Base-by-base conservation (phyloP, 2,888 invertebrate genomes). In the Orthosia incerta region DNA sequence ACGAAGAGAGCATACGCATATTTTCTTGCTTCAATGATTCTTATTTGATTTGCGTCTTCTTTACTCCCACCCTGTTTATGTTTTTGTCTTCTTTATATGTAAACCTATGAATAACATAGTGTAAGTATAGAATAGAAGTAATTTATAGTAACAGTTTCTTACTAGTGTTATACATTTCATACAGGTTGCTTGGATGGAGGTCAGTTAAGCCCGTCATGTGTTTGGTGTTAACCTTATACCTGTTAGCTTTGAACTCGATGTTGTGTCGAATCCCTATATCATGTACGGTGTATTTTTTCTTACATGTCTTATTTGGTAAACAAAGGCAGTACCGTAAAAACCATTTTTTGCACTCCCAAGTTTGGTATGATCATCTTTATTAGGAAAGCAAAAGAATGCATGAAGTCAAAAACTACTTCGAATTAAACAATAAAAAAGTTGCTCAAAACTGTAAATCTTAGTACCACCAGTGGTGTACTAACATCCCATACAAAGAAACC, bases 121-220 rank as follows among this genome's bases (percentile, higher is more conserved):
- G 51, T 79, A 83, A 80, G 39, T 31, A 60, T 72, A 93, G 91
- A 64, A 61, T 79, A 71, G 70, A 60, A 63, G 90, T 88, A 23
- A 66, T 63, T 88, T 39, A 68, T 63, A 74, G 73, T 53, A 31
- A 61, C 63, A 61, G 64, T 82, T 70, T 88, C 89, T 88, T 86
- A 89, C 71, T 89, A 89, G 89, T 89, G 87, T 91, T 93, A 91
- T 85, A 87, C 87, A 88, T 93, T 95, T 93, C 90, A 91, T 85
- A 94, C 97, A 97, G 97, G 97, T 97, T 94, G 97, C 97, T 95
- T 97, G 97, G 97, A 97, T 96, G 93, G 97, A 97, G 97, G 97
- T 97, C 94, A 97, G 97, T 97, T 89, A 82, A 80, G 85, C 82
- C 82, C 80, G 80, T 86, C 84, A 84, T 87, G 85, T 89, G 87